phyloP scores from a whole-genome alignment of 2,113 vertebrate genomes.

The Osmerus mordax region DNA sequence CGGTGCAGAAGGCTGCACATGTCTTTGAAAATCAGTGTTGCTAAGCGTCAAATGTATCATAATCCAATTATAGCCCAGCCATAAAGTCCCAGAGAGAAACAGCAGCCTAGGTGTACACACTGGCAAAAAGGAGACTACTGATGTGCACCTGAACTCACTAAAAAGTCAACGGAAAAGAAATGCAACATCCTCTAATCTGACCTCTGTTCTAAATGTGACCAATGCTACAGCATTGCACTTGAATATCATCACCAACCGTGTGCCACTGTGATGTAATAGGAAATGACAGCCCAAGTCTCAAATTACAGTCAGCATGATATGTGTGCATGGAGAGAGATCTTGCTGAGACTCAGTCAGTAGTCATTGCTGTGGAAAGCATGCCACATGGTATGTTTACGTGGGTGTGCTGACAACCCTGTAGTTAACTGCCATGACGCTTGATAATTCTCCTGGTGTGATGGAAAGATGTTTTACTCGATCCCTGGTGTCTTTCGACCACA shows the following conservation, averaged over 20 bases:
- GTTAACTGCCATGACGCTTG: not conserved
- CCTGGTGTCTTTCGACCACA: not conserved
- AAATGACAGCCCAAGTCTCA: not conserved
- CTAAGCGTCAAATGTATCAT: conserved; percentile 4
- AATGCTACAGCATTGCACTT: too few relatives aligned
- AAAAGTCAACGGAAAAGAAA: conserved; percentile 14
- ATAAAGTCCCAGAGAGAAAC: conserved; percentile 27
- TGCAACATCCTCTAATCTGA: not conserved
- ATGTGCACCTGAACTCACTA: conserved; percentile 11
- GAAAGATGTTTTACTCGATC: not conserved
- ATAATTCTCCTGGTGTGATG: not conserved
- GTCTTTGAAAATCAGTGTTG: conserved; percentile 11
- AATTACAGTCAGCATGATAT: not conserved
- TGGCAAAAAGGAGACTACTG: conserved; percentile 14
- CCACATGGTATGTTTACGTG: not conserved
- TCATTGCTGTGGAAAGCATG: not conserved
- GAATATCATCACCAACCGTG: not conserved
- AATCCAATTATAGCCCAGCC: conserved; percentile 31
- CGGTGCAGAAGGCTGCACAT: too few relatives aligned
- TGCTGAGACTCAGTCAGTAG: not conserved
- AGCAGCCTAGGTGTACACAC: conserved; percentile 14
- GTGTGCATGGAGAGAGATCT: not conserved
- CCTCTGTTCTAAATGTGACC: not conserved
- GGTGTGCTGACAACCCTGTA: not conserved
- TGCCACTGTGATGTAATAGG: not conserved